These are phyloP conservation scores for Phortica okadai DNA, from an alignment of 2,888 invertebrate species.

Conservation along the genomic window DNA sequence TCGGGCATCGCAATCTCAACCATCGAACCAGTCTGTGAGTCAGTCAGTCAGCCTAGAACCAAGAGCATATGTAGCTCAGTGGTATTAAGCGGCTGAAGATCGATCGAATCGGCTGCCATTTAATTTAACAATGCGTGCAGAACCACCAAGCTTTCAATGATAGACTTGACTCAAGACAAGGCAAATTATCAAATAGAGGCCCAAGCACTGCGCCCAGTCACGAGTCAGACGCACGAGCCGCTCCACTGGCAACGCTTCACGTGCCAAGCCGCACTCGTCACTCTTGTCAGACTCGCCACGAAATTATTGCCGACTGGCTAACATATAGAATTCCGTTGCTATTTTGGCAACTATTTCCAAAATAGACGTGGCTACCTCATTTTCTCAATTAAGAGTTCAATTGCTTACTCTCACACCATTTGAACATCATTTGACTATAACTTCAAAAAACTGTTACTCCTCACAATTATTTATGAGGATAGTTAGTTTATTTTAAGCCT, in stretches of 20 bases:
- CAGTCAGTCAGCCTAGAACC: background rate
- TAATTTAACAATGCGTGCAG: constrained; percentile 8
- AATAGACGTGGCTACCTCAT: constrained; percentile 38
- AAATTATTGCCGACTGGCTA: constrained; percentile 46
- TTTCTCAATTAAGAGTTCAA: constrained; percentile 24
- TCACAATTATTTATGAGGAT: too few species aligned
- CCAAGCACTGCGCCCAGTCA: constrained; percentile 29
- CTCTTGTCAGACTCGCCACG: background rate
- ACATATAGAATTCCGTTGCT: constrained; percentile 32
- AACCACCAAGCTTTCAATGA: background rate
- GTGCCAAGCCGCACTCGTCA: background rate
- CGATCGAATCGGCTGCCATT: background rate
- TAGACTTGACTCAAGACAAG: background rate
- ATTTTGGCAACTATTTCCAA: constrained; percentile 6
- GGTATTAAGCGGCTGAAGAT: constrained; percentile 2
- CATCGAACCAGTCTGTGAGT: background rate
- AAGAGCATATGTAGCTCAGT: background rate
- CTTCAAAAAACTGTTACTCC: too few species aligned
- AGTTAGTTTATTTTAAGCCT: too few species aligned
- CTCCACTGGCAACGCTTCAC: background rate
- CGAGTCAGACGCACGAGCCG: constrained; percentile 26
- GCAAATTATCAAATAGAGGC: background rate
- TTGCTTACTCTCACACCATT: too few species aligned
- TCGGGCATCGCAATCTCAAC: constrained; percentile 6
- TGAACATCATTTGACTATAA: too few species aligned